Evolutionary conservation across 2,797 vertebrate genomes (phyloP), one percentile per base, ranked within the genome.

Genomic region (Atherinosoma microstoma): DNA sequence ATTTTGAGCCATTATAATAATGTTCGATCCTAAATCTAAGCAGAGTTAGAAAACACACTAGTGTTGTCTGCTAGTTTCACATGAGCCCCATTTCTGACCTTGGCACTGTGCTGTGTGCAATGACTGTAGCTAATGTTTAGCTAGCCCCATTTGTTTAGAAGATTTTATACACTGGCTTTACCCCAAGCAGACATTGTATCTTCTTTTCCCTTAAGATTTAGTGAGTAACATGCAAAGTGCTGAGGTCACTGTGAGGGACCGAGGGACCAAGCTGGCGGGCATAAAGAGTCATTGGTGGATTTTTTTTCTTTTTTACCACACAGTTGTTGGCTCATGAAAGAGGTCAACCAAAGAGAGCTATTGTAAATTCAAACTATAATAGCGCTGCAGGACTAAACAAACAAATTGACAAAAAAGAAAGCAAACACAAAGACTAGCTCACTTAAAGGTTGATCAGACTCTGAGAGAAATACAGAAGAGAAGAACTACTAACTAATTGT

Each of bases 161-260:
- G 61, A 60, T 61, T 68, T 59, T 30, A 67, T 64, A 38, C 53
- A 20, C 35, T 47, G 54, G 11, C 68, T 73, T 69, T 45, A 42
- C 69, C 57, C 42, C 7, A 0, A 53, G 62, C 38, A 68, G 57
- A 56, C 45, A 49, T 40, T 76, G 49, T 53, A 68, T 69, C 64
- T 64, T 22, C 27, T 68, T 60, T 38, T 7, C n/a, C 9, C 35
- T 2, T 22, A 51, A 61, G 51, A 54, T 29, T 27, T 4, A 27
- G 51, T 29, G 34, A 60, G 54, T 34, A 45, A 58, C 27, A 58
- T 57, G 27, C 16, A 38, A 45, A 51, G 32, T 38, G 12, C 42
- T 29, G 67, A 36, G 32, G 57, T 69, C 67, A 60, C 18, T 58
- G 40, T 32, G 18, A 59, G 35, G 27, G 34, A 13, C n/a, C 3